Percentiles rank a stretch among this genome's conserved stretches.
Evolutionary conservation across 2,797 vertebrate genomes (phyloP).

Genomic region (Clarias fuscus): DNA sequence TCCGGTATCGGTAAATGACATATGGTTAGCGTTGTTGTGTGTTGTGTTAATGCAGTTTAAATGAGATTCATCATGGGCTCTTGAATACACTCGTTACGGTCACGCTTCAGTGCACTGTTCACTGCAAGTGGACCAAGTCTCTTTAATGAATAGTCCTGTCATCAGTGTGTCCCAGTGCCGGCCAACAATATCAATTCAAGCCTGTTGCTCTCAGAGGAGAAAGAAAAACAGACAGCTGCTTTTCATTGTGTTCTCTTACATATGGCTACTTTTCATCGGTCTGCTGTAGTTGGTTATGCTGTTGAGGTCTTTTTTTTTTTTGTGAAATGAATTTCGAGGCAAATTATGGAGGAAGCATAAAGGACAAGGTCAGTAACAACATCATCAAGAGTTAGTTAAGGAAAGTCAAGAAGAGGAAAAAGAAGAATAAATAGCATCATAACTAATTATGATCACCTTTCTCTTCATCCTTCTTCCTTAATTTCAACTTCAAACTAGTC

Average conservation of each 20-base stretch:
- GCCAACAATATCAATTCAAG: slow-evolving; percentile 25
- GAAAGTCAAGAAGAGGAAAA: not conserved
- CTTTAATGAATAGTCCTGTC: slow-evolving; percentile 45
- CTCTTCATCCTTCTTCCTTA: not conserved
- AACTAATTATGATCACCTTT: not conserved
- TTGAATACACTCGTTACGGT: slow-evolving; percentile 24
- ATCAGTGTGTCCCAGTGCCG: slow-evolving; percentile 30
- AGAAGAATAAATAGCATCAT: not conserved
- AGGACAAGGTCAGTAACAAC: not conserved
- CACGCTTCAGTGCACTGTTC: slow-evolving; percentile 15
- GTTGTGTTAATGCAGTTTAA: slow-evolving; percentile 36
- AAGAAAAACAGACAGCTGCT: slow-evolving; percentile 24
- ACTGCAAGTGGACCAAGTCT: slow-evolving; percentile 32
- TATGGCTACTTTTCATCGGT: slow-evolving; percentile 34
- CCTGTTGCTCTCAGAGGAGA: slow-evolving; percentile 7
- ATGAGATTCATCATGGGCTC: slow-evolving; percentile 46
- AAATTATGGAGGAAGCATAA: not conserved
- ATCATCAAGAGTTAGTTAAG: not conserved
- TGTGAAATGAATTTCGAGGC: not conserved
- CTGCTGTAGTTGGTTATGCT: slow-evolving; percentile 7
- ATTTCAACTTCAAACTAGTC: too few species aligned
- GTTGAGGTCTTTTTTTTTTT: not conserved
- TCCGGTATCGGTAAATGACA: slow-evolving; percentile 26
- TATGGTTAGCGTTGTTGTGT: slow-evolving; percentile 50
- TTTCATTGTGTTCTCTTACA: slow-evolving; percentile 20